Conservation (phyloP, 2,888 invertebrate genomes). For the Diarsia rubi region DNA sequence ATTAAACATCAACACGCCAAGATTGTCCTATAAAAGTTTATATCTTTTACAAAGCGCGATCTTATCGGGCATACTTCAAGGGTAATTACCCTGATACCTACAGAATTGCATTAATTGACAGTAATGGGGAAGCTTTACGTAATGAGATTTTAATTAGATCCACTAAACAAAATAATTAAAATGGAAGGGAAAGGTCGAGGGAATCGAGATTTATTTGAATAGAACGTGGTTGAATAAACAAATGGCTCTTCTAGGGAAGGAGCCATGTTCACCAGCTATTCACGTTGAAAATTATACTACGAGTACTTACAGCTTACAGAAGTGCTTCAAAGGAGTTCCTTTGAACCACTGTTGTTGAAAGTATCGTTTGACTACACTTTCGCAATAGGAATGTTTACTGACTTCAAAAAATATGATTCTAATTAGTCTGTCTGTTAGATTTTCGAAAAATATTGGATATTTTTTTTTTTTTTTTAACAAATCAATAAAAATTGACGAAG, state of each 20-base stretch:
- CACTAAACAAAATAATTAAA: conserved; percentile 63
- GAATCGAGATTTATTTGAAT: conserved; percentile 46
- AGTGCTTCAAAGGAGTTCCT: not conserved
- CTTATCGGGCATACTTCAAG: conserved; percentile 53
- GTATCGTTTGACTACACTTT: not conserved
- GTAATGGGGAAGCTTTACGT: conserved; percentile 54
- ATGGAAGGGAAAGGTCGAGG: conserved; percentile 47
- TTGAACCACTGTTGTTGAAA: not conserved
- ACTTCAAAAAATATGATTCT: too few relatives aligned
- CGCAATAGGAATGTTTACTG: too few relatives aligned
- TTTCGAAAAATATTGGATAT: too few relatives aligned
- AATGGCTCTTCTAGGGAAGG: conserved; percentile 12
- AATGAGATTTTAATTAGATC: conserved; percentile 64
- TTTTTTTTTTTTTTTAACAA: too few relatives aligned
- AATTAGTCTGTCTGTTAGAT: too few relatives aligned
- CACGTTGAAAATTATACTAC: not conserved
- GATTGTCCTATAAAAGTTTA: conserved; percentile 51
- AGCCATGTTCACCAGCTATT: not conserved
- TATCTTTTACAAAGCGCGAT: conserved; percentile 38
- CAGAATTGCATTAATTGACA: conserved; percentile 58
- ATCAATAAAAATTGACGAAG: too few relatives aligned
- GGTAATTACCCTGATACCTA: conserved; percentile 46
- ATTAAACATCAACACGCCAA: conserved; percentile 54
- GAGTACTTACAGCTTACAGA: not conserved
- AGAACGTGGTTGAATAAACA: conserved; percentile 38